These are phyloP conservation scores for Atrina japonica DNA, from an alignment of 2,888 invertebrate species.

Conservation along the genomic window DNA sequence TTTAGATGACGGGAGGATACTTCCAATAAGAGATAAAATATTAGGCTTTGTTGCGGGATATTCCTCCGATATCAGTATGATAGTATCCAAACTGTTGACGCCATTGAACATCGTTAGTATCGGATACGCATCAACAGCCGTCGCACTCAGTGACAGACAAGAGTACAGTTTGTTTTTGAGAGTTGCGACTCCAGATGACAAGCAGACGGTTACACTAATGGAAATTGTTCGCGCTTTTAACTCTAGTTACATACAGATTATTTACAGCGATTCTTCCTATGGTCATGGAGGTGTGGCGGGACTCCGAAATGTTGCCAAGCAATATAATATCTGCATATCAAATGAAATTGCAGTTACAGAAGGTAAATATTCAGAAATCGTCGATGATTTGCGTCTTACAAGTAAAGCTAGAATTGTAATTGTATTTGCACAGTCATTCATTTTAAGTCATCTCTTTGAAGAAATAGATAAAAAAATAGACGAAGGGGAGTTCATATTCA, in stretches of 20 bases:
- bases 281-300: constrained; percentile 54
- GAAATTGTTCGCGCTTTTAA: constrained; percentile 38
- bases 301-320: constrained; percentile 2
- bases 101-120: constrained; percentile 16
- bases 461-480: constrained; percentile 25
- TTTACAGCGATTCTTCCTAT: constrained; percentile 52
- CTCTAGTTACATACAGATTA: constrained; percentile 52
- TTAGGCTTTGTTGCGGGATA: constrained; percentile 49
- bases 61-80: constrained; percentile 45
- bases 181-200: constrained; percentile 50
- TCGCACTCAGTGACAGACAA: constrained; percentile 44
- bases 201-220: constrained; percentile 49
- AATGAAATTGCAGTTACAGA: constrained; percentile 25
- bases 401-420: constrained; percentile 50
- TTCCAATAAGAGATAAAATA: constrained; percentile 27
- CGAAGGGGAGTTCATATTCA: constrained; percentile 50
- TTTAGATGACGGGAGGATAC: constrained; percentile 3
- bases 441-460: constrained; percentile 14
- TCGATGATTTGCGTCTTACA: constrained; percentile 33
- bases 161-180: constrained; percentile 50
- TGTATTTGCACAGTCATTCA: constrained; percentile 44
- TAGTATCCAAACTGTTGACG: constrained; percentile 38
- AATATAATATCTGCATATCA: constrained; percentile 13
- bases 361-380: constrained; percentile 22
- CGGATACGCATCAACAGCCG: constrained; percentile 46